Evolutionary conservation across 2,113 vertebrate genomes (phyloP), one percentile per base, ranked within the genome.

Genomic region (Phodopus roborovskii): DNA sequence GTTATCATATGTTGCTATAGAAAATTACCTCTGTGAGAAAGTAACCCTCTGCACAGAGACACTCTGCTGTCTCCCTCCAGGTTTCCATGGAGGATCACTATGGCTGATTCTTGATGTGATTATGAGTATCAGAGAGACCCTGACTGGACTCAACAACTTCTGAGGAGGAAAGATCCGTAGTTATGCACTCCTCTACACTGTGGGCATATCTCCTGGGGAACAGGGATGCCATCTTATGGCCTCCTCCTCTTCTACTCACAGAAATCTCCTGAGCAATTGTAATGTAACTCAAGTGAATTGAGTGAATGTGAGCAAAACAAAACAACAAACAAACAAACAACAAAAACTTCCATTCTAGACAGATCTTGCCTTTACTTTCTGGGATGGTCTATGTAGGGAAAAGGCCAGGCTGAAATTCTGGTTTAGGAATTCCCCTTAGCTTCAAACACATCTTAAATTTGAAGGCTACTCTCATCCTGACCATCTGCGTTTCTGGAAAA

Each of bases 401-500:
- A 78, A 87, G 30, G 30, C 30, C 28, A 60, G 70, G 91, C 24
- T 22, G 22, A 90, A 87, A 93, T 91, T 70, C 39, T 75, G 1
- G 13, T 79, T 96, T 91, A 70, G 91, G 74, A 88, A 86, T 94
- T 93, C 87, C 71, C 58, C 73, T 91, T 42, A 91, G 78, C 45
- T 50, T 83, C 92, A 87, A 87, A 42, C 78, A 62, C 75, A 84
- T 91, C 62, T 96, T 58, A 66, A 86, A 90, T 68, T 5, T 58
- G n/a, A 95, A 93, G 78, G 79, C 62, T 94, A 71, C 93, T 86
- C 73, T 94, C 94, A 84, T 91, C 88, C 68, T 79, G 93, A 56
- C 86, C 94, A 87, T 97, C 97, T 97, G 94, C 83, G 26, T 78
- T 96, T 94, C 97, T 94, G 68, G 45, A 36, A 93, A 97, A 97